Percentiles rank a stretch among this genome's conserved stretches.
These are phyloP conservation scores for Apamea monoglypha DNA, from an alignment of 2,888 invertebrate species.

Conservation along the genomic window DNA sequence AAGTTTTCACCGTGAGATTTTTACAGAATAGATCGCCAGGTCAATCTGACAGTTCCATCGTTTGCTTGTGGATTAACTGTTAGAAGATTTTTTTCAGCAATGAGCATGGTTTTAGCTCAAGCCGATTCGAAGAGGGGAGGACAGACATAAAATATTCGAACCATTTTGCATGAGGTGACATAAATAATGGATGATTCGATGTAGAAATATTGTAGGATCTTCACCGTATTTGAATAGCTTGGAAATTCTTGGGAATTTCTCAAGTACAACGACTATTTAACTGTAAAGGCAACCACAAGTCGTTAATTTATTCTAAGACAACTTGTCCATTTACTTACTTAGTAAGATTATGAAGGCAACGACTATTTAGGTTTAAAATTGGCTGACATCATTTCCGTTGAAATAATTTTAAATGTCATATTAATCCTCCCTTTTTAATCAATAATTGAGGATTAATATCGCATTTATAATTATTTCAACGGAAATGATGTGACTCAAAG, in stretches of 20 bases:
- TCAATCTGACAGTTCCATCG: not conserved
- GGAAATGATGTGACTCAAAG: too few relatives aligned
- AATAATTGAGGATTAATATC: too few relatives aligned
- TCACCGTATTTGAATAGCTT: not conserved
- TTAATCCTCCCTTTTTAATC: too few relatives aligned
- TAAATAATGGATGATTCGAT: slow-evolving; percentile 13
- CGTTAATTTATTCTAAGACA: not conserved
- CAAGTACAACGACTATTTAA: not conserved
- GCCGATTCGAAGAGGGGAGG: not conserved
- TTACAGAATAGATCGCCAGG: not conserved
- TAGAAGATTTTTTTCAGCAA: not conserved
- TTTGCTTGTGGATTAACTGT: not conserved
- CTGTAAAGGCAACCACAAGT: not conserved
- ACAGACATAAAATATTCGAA: not conserved
- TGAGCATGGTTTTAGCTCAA: not conserved
- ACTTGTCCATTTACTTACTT: not conserved
- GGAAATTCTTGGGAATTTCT: slow-evolving; percentile 5
- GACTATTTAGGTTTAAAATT: slow-evolving; percentile 2
- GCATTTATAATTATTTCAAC: too few relatives aligned
- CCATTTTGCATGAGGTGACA: slow-evolving; percentile 13
- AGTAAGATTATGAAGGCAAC: not conserved
- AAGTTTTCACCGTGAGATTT: not conserved
- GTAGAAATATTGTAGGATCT: not conserved
- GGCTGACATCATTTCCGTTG: slow-evolving; percentile 12
- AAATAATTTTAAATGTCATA: not conserved